A percentile compares a stretch with the other conserved stretches of the same genome.
Conservation (phyloP, 2,113 vertebrate genomes). For the Menidia beryllina region DNA sequence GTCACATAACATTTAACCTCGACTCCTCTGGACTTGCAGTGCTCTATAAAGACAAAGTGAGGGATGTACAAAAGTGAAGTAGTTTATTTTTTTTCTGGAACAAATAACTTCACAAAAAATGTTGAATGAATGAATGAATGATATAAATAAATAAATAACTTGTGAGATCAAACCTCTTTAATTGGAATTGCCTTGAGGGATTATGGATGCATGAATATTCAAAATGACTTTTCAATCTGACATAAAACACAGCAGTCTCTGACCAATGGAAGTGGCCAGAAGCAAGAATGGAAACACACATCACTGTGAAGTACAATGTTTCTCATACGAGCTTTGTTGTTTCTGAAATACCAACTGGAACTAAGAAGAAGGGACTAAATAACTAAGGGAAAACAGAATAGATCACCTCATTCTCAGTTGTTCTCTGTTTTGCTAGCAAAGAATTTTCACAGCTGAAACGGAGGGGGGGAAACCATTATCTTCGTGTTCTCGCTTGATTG, state of each 20-base stretch:
- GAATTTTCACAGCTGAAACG: not conserved
- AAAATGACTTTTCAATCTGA: not conserved
- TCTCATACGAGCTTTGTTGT: not conserved
- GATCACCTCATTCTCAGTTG: not conserved
- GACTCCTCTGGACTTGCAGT: not conserved
- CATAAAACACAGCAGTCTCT: not conserved
- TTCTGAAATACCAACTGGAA: too few species aligned
- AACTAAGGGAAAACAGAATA: not conserved
- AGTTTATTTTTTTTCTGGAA: not conserved
- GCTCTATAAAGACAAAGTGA: not conserved
- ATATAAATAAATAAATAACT: too few species aligned
- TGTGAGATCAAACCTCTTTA: not conserved
- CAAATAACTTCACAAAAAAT: not conserved
- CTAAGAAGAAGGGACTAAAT: not conserved
- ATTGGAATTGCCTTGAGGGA: not conserved
- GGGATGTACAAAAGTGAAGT: not conserved
- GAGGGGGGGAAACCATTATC: too few species aligned
- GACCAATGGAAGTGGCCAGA: not conserved
- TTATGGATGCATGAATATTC: not conserved
- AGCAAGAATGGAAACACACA: not conserved
- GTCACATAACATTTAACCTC: conserved; percentile 4
- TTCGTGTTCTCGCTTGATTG: not conserved
- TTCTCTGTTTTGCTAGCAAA: not conserved
- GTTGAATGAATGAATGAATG: not conserved
- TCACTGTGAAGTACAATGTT: not conserved